Conservation (phyloP, 2,888 invertebrate species). For the Aspidiotus rigidus region DNA sequence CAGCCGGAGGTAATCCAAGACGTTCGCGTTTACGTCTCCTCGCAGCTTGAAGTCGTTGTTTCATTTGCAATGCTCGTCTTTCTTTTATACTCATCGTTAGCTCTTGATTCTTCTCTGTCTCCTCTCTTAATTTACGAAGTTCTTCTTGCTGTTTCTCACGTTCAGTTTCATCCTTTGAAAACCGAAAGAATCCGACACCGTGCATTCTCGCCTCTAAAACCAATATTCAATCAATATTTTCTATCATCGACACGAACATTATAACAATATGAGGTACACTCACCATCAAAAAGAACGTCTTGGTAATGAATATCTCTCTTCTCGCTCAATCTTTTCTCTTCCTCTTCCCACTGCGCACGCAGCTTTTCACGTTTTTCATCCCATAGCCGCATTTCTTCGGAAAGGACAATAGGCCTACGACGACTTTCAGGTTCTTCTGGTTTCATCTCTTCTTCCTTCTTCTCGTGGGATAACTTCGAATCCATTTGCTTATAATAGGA, state of each 20-base stretch:
- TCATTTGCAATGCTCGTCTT: slow-evolving; percentile 55
- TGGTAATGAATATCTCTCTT: slow-evolving; percentile 81
- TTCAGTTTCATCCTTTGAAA: slow-evolving; percentile 74
- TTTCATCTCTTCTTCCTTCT: slow-evolving; percentile 14
- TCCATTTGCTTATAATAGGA: slow-evolving; percentile 57
- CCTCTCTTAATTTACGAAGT: slow-evolving; percentile 58
- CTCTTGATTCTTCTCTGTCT: slow-evolving; percentile 60
- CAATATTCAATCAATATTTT: slow-evolving; percentile 30
- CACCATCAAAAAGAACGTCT: slow-evolving; percentile 79
- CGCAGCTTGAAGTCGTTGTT: slow-evolving; percentile 62
- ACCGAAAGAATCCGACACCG: slow-evolving; percentile 85
- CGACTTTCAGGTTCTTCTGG: slow-evolving; percentile 12
- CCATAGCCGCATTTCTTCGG: slow-evolving; percentile 34
- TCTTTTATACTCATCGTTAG: slow-evolving; percentile 53
- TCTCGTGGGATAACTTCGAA: slow-evolving; percentile 40
- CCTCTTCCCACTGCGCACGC: slow-evolving; percentile 78
- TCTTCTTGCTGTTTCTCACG: slow-evolving; percentile 72
- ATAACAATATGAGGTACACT: slow-evolving; percentile 38
- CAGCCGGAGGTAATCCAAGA: slow-evolving; percentile 60
- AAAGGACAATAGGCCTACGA: slow-evolving; percentile 15
- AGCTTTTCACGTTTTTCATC: slow-evolving; percentile 56
- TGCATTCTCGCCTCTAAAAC: slow-evolving; percentile 75
- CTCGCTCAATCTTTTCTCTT: slow-evolving; percentile 61
- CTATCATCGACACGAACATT: not conserved
- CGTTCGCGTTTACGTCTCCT: slow-evolving; percentile 62